Percentiles rank a stretch among this genome's conserved stretches.
Conservation (phyloP, 2,797 vertebrate species). For the Rallus crepitans region DNA sequence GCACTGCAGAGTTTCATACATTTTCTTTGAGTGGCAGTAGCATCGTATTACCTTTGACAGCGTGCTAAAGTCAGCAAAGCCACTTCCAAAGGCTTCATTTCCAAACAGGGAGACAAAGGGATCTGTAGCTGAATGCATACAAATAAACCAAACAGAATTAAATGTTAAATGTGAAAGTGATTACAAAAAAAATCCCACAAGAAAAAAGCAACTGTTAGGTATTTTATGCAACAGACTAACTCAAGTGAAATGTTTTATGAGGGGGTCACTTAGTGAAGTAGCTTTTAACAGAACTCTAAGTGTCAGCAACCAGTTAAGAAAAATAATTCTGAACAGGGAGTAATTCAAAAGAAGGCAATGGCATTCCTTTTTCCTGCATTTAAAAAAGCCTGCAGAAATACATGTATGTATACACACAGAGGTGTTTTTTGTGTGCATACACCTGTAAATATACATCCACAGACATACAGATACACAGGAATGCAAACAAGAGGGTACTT, state of each 20-base stretch:
- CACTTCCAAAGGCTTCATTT: conserved; percentile 90
- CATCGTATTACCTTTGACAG: conserved; percentile 88
- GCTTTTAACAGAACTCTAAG: not conserved
- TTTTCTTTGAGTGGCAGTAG: conserved; percentile 37
- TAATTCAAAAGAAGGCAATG: not conserved
- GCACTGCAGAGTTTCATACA: not conserved
- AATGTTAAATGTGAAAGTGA: not conserved
- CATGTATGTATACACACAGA: not conserved
- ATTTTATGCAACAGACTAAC: not conserved
- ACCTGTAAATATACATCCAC: not conserved
- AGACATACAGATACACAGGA: not conserved
- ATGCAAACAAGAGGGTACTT: not conserved
- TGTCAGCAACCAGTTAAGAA: not conserved
- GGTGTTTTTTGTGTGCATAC: not conserved
- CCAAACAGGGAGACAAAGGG: conserved; percentile 95
- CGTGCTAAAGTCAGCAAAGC: conserved; percentile 95
- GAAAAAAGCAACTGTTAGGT: not conserved
- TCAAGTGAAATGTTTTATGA: not conserved
- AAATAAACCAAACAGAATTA: not conserved
- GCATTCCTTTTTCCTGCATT: not conserved
- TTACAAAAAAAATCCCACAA: not conserved
- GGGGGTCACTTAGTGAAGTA: not conserved
- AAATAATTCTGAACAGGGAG: not conserved
- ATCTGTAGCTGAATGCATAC: conserved; percentile 81
- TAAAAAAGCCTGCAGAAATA: not conserved